Evolutionary conservation across 2,888 invertebrate genomes (phyloP).

Genomic region (Xylota sylvarum): DNA sequence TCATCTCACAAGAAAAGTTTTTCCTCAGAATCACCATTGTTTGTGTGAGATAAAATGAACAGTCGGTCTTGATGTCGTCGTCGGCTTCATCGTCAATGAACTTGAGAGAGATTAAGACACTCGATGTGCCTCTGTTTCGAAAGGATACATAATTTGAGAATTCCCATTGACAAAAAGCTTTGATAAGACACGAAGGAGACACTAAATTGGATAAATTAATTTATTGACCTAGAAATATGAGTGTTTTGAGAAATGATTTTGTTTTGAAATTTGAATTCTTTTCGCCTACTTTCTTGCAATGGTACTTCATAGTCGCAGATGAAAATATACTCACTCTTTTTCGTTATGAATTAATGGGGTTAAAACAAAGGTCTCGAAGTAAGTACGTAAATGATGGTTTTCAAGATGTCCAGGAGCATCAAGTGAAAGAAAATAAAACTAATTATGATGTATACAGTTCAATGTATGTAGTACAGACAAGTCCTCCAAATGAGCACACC

Average conservation of each 20-base stretch:
- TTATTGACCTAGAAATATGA: slow-evolving; percentile 14
- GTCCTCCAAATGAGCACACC: too few relatives aligned
- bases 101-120: slow-evolving; percentile 58
- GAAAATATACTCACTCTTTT: too few relatives aligned
- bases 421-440: too few relatives aligned
- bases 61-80: slow-evolving; percentile 14
- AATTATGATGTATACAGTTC: too few relatives aligned
- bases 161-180: slow-evolving; percentile 35
- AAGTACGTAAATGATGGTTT: too few relatives aligned
- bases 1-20: slow-evolving; percentile 18
- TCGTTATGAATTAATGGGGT: too few relatives aligned
- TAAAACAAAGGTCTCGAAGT: too few relatives aligned
- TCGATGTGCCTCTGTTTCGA: slow-evolving; percentile 29
- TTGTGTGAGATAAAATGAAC: slow-evolving; percentile 53
- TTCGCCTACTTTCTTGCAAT: neutral
- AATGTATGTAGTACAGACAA: too few relatives aligned
- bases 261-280: neutral
- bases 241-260: neutral
- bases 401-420: too few relatives aligned
- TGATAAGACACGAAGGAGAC: slow-evolving; percentile 31
- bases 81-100: slow-evolving; percentile 45
- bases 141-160: slow-evolving; percentile 8
- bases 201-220: slow-evolving; percentile 29
- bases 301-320: neutral
- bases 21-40: slow-evolving; percentile 42